phyloP scores from a whole-genome alignment of 2,888 invertebrate genomes.

The Shargacucullia verbasci region DNA sequence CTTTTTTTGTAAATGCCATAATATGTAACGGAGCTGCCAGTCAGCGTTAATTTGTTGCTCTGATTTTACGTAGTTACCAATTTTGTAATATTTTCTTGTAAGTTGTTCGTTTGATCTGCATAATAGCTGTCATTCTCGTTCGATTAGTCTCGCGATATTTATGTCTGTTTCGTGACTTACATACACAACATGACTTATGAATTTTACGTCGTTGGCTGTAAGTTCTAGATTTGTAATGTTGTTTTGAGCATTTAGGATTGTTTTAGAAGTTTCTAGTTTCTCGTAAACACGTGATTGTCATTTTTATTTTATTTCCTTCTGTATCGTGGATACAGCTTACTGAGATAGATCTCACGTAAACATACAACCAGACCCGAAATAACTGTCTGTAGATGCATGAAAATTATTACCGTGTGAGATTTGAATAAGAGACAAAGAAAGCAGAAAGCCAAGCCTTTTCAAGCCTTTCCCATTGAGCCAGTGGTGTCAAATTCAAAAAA shows the following conservation, averaged over 20 bases:
- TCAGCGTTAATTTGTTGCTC: slow-evolving; percentile 1
- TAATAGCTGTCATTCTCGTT: slow-evolving; percentile 13
- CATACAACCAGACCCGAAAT: too few relatives aligned
- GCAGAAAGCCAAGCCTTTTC: too few relatives aligned
- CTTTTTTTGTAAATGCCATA: slow-evolving; percentile 44
- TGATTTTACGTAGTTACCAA: slow-evolving; percentile 2
- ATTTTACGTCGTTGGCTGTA: background rate
- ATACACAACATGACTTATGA: slow-evolving; percentile 1
- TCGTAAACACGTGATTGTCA: slow-evolving; percentile 8
- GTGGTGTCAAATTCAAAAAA: too few relatives aligned
- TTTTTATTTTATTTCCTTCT: too few relatives aligned
- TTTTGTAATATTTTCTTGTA: slow-evolving; percentile 10
- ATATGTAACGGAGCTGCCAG: slow-evolving; percentile 31
- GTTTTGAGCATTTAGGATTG: slow-evolving; percentile 8
- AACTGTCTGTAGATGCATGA: too few relatives aligned
- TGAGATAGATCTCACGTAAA: too few relatives aligned
- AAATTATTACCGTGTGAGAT: too few relatives aligned
- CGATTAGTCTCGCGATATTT: slow-evolving; percentile 17
- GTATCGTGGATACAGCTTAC: too few relatives aligned
- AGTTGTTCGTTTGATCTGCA: slow-evolving; percentile 13
- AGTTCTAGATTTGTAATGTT: background rate
- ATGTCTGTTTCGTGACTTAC: slow-evolving; percentile 17
- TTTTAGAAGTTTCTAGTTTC: background rate
- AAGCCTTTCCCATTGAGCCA: too few relatives aligned
- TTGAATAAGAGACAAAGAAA: too few relatives aligned